Base-by-base conservation (phyloP, 1,140 invertebrate genomes). In the Drosophila sp. region DNA sequence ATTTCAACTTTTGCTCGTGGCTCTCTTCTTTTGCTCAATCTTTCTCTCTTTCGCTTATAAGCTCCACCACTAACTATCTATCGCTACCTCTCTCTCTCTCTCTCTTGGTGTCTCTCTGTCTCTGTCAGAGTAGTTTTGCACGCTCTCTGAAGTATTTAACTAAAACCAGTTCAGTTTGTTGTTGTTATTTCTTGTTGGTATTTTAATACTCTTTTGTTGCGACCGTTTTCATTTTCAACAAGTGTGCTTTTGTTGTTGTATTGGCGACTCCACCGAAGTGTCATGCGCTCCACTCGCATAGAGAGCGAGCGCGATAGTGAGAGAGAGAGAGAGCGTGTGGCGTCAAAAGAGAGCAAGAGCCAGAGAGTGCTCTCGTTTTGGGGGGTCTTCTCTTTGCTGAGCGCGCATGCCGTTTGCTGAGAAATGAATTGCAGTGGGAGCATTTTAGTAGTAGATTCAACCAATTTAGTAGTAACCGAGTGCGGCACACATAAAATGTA, bases 161-260 rank as follows among this genome's bases (percentile, higher is more conserved):
- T 29, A 70, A 87, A 86, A 86, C 84, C 84, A 87, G 83, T 87
- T 89, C 76, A 76, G 79, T 87, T 68, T 66, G 62, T 60, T 44
- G 68, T 64, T 56, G 29, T 55, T 38, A 38, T 38, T 38, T 38
- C 23, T 41, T 50, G 50, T 50, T 7, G 44, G 40, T 41, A 60
- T 44, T 60, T 68, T 54, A 56, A 58, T 44, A 60, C 66, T 70
- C 60, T 66, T 41, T 67, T 67, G 61, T 64, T 70, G 84, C 61
- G 70, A 58, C 69, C 80, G 87, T 87, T 90, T 89, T 89, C 80
- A 71, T 84, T 90, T 90, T 90, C 89, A 90, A 90, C 89, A 90
- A 90, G 89, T 90, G 89, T 89, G 89, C 80, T 82, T 90, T 90
- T 90, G 86, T 80, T 87, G 80, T 86, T 83, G 79, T 74, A 67